Evolutionary conservation across 2,888 invertebrate genomes (phyloP).

Genomic region (Ichneumoninae sp.): DNA sequence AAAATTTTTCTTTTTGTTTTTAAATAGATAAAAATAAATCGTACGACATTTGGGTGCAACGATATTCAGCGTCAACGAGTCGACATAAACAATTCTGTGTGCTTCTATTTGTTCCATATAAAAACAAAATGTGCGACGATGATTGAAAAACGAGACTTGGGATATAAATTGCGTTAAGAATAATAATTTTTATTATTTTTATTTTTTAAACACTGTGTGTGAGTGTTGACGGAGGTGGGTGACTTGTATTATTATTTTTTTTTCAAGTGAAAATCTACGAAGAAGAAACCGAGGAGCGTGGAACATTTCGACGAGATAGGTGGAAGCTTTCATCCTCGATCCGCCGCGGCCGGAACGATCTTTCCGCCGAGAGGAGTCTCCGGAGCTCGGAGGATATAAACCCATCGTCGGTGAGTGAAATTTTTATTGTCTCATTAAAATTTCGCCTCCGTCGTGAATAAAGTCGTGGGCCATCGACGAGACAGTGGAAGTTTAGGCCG

Average conservation of each 20-base stretch:
- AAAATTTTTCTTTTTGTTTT: too few relatives aligned
- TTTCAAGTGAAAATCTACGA: conserved; percentile 28
- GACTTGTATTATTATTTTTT: conserved; percentile 19
- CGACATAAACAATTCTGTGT: not conserved
- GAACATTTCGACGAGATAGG: not conserved
- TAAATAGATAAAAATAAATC: not conserved
- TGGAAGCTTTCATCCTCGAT: conserved; percentile 5
- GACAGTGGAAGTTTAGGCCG: not conserved
- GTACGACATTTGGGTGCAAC: not conserved
- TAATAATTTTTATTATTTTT: not conserved
- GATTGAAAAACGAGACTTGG: not conserved
- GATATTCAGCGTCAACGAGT: not conserved
- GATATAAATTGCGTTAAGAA: not conserved
- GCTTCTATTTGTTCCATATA: not conserved
- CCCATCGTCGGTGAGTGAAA: conserved; percentile 17
- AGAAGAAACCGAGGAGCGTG: conserved; percentile 9
- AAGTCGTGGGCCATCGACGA: not conserved
- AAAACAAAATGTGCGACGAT: conserved; percentile 7
- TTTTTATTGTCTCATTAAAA: not conserved
- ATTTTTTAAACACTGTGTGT: conserved; percentile 13
- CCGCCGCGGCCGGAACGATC: not conserved
- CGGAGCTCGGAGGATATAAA: not conserved
- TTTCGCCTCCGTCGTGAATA: not conserved
- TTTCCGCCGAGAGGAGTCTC: conserved; percentile 1
- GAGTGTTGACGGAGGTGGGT: conserved; percentile 51